Percentiles rank a stretch among this genome's conserved stretches.
These are phyloP conservation scores for Maccullochella peelii DNA, from an alignment of 2,113 vertebrate genomes.

Conservation along the genomic window DNA sequence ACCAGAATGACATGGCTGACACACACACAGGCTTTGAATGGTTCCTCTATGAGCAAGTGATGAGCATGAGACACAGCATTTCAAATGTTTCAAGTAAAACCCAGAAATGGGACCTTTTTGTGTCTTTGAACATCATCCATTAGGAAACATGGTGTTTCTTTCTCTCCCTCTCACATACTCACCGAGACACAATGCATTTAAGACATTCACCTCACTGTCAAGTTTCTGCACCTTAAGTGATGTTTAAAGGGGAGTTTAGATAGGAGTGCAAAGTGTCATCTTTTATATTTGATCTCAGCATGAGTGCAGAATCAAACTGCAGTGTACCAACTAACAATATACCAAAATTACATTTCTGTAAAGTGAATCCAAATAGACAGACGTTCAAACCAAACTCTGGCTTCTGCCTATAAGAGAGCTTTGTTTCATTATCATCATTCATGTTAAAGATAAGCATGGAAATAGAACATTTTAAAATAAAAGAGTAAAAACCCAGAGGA, in stretches of 20 bases:
- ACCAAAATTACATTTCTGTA: slow-evolving; percentile 5
- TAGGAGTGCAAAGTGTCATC: slow-evolving; percentile 23
- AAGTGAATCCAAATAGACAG: slow-evolving; percentile 13
- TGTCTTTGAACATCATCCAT: slow-evolving; percentile 69
- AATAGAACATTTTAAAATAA: slow-evolving; percentile 31
- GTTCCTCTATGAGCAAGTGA: slow-evolving; percentile 70
- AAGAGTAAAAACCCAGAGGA: slow-evolving; percentile 42
- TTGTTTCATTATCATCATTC: slow-evolving; percentile 25
- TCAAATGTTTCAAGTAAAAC: slow-evolving; percentile 75
- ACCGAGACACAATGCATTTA: slow-evolving; percentile 48
- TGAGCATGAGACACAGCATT: slow-evolving; percentile 71
- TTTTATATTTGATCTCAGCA: slow-evolving; percentile 38
- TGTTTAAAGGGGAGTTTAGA: slow-evolving; percentile 46
- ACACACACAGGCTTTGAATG: slow-evolving; percentile 74
- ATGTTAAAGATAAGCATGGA: slow-evolving; percentile 16
- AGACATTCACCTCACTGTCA: slow-evolving; percentile 51
- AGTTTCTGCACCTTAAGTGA: slow-evolving; percentile 53
- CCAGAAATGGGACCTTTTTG: slow-evolving; percentile 67
- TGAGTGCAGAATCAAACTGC: slow-evolving; percentile 46
- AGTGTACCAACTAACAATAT: slow-evolving; percentile 18
- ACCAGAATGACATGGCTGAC: slow-evolving; percentile 75
- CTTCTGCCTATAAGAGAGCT: not conserved
- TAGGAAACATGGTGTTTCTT: slow-evolving; percentile 43
- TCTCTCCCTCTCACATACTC: not conserved
- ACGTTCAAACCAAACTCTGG: slow-evolving; percentile 25